Evolutionary conservation across 2,888 invertebrate genomes (phyloP).

Genomic region (Philereme vetulata): DNA sequence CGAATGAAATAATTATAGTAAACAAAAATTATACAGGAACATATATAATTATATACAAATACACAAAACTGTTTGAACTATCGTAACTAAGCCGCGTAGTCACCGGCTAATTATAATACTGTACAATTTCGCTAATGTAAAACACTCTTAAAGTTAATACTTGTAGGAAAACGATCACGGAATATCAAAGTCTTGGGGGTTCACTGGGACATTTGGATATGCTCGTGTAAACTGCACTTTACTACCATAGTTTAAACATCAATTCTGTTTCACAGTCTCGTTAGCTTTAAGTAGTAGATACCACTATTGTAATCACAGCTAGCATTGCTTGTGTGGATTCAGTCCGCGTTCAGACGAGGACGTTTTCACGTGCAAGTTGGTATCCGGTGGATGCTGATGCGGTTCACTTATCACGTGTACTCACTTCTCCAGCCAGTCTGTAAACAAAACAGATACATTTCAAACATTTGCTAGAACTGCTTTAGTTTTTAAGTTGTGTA

Average conservation of each 20-base stretch:
- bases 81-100: constrained; percentile 72
- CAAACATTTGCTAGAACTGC: background rate
- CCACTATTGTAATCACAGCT: constrained; percentile 63
- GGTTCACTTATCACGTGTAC: constrained; percentile 93
- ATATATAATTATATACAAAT: constrained; percentile 78
- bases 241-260: constrained; percentile 56
- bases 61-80: constrained; percentile 75
- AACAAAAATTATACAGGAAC: constrained; percentile 76
- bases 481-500: background rate
- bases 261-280: constrained; percentile 81
- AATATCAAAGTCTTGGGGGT: constrained; percentile 70
- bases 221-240: constrained; percentile 62
- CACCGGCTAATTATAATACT: constrained; percentile 80
- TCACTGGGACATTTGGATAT: constrained; percentile 64
- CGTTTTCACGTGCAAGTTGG: constrained; percentile 18
- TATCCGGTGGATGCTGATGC: constrained; percentile 44
- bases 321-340: constrained; percentile 47
- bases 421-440: constrained; percentile 97
- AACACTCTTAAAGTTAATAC: constrained; percentile 74
- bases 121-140: constrained; percentile 83
- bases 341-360: constrained; percentile 26
- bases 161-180: constrained; percentile 72
- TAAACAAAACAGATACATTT: constrained; percentile 41
- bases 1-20: constrained; percentile 54
- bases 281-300: constrained; percentile 47